phyloP scores from a whole-genome alignment of 1,140 invertebrate species.

The Amyelois transitella region DNA sequence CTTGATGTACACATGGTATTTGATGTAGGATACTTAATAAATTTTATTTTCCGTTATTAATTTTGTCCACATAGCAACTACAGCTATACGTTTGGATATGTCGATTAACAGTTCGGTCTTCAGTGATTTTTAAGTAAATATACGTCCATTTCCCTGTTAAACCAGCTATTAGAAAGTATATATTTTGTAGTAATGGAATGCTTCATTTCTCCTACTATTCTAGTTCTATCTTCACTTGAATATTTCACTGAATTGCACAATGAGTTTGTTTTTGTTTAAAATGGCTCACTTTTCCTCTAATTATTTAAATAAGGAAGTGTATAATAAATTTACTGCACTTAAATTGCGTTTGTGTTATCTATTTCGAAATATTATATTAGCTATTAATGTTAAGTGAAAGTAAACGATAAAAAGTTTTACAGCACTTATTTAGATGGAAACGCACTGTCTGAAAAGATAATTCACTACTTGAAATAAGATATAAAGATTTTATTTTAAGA shows the following conservation, averaged over 20 bases:
- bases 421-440: slow-evolving; percentile 42
- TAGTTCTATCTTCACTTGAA: slow-evolving; percentile 66
- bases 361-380: slow-evolving; percentile 26
- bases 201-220: slow-evolving; percentile 69
- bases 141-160: slow-evolving; percentile 74
- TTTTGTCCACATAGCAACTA: slow-evolving; percentile 19
- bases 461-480: not conserved
- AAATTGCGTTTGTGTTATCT: slow-evolving; percentile 50
- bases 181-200: slow-evolving; percentile 71
- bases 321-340: slow-evolving; percentile 51
- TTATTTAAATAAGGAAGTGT: slow-evolving; percentile 45
- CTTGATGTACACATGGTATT: slow-evolving; percentile 34
- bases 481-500: not conserved
- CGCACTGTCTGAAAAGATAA: slow-evolving; percentile 31
- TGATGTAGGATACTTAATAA: slow-evolving; percentile 21
- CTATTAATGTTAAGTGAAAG: slow-evolving; percentile 25
- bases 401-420: slow-evolving; percentile 28
- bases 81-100: slow-evolving; percentile 26
- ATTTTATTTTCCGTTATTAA: slow-evolving; percentile 15
- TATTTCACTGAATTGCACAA: slow-evolving; percentile 70
- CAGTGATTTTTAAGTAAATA: slow-evolving; percentile 32
- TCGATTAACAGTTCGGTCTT: slow-evolving; percentile 34
- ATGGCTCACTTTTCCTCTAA: slow-evolving; percentile 72
- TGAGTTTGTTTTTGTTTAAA: slow-evolving; percentile 71
- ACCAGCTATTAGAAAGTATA: slow-evolving; percentile 64